phyloP scores from a whole-genome alignment of 2,888 invertebrate genomes.

The Cistogaster globosa region DNA sequence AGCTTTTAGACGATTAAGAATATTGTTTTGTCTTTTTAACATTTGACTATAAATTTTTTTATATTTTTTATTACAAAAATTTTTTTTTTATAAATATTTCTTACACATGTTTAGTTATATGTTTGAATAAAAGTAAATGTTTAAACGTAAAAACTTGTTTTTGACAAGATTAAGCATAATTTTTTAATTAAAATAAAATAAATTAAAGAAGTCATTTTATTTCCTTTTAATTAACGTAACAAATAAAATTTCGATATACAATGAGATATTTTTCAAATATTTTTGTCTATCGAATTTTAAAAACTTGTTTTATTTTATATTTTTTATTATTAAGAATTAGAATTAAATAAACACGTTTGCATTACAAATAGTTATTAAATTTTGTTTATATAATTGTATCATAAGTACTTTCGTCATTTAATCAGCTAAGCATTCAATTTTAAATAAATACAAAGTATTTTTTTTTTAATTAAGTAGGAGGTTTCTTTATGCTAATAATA shows the following conservation, averaged over 20 bases:
- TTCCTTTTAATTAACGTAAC: constrained; percentile 6
- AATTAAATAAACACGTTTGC: constrained; percentile 7
- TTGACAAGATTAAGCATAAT: constrained; percentile 40
- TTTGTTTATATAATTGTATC: not conserved
- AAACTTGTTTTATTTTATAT: constrained; percentile 7
- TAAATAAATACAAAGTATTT: constrained; percentile 35
- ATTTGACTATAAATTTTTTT: constrained; percentile 24
- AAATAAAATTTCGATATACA: constrained; percentile 3
- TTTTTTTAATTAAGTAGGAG: constrained; percentile 2
- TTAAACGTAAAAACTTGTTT: not conserved
- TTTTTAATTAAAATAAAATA: constrained; percentile 10
- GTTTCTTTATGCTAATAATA: too few species aligned
- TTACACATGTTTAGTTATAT: not conserved
- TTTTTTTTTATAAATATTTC: not conserved
- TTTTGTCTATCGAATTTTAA: constrained; percentile 14
- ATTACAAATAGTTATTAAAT: not conserved
- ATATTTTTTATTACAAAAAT: constrained; percentile 23
- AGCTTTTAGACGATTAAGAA: constrained; percentile 1
- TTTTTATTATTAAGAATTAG: constrained; percentile 19
- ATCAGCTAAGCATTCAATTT: constrained; percentile 21
- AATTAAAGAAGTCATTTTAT: constrained; percentile 4
- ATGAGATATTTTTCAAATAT: not conserved
- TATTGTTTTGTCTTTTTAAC: constrained; percentile 1
- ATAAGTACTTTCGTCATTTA: constrained; percentile 8
- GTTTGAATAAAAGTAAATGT: constrained; percentile 26